phyloP scores from a whole-genome alignment of 2,797 vertebrate genomes.

The Acipenser transmontanus region DNA sequence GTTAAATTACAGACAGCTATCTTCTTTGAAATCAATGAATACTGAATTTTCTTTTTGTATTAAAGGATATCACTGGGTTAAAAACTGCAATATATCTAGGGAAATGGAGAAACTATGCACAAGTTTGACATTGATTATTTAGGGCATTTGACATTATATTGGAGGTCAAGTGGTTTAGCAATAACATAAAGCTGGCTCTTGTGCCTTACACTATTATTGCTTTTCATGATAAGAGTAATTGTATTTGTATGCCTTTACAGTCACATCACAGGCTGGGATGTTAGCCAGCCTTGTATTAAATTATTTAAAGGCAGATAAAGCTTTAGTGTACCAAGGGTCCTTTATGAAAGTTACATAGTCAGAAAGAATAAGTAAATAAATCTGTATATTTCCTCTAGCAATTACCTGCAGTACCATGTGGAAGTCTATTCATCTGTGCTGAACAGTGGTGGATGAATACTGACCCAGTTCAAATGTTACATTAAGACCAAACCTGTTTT shows the following conservation, averaged over 20 bases:
- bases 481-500: no score
- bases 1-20: background rate
- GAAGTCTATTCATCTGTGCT: no score
- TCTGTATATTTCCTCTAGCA: no score
- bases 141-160: slow-evolving; percentile 17
- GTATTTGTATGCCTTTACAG: slow-evolving; percentile 15
- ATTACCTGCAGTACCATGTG: no score
- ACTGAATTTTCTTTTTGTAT: background rate
- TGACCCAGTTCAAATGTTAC: no score
- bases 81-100: background rate
- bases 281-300: background rate
- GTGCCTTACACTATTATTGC: background rate
- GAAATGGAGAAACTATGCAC: slow-evolving; percentile 11
- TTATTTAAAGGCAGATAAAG: no score
- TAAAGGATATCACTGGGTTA: background rate
- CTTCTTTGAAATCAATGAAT: background rate
- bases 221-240: slow-evolving; percentile 15
- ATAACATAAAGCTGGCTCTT: slow-evolving; percentile 29
- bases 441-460: no score
- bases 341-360: no score
- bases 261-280: slow-evolving; percentile 13
- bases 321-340: no score
- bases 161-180: slow-evolving; percentile 24
- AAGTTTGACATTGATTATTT: slow-evolving; percentile 18
- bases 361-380: no score